Evolutionary conservation across 1,140 invertebrate genomes (phyloP), one percentile per base, ranked within the genome.

Genomic region (Ceratina australensis): DNA sequence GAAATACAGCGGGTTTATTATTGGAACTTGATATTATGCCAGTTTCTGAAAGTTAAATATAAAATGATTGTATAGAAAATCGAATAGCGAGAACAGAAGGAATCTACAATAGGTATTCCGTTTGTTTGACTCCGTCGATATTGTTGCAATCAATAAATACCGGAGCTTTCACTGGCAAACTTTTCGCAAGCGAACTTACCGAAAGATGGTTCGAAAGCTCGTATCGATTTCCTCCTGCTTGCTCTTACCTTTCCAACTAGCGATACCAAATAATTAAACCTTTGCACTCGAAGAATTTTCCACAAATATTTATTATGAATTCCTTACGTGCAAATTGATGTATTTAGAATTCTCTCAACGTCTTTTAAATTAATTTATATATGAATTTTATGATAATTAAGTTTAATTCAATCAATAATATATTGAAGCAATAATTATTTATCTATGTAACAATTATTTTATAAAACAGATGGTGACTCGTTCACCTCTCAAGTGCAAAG

Each of bases 41-140:
- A 13, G 5, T 50, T 66, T 12, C 18, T 24, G 13, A 15, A 18
- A 49, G 12, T n/a, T 66, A 26, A 16, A 54, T 15, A 5, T 71
- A 8, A 20, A 49, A 56, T 7, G 3, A 13, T 5, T 3, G 3
- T n/a, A 16, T 4, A 24, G 1, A n/a, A 5, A 26, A n/a, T 50
- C 24, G n/a, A n/a, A n/a, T 26, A 8, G 20, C 42, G 13, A 3
- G 4, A 12, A 24, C 28, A 42, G 5, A 54, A 71, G 28, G 42
- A 66, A 75, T 54, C 54, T 22, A 12, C 72, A 22, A 59, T 67
- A 52, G 72, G 33, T 75, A 75, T 74, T 60, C 18, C 13, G 16
- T 26, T 75, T 10, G 3, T 56, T 72, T 73, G 57, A 15, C 72
- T 65, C 82, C 18, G 83, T 87, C 85, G 87, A 85, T 88, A 88